Percentiles rank a stretch among this genome's conserved stretches.
Conservation (phyloP, 2,797 vertebrate species). For the Lacerta bilineata region DNA sequence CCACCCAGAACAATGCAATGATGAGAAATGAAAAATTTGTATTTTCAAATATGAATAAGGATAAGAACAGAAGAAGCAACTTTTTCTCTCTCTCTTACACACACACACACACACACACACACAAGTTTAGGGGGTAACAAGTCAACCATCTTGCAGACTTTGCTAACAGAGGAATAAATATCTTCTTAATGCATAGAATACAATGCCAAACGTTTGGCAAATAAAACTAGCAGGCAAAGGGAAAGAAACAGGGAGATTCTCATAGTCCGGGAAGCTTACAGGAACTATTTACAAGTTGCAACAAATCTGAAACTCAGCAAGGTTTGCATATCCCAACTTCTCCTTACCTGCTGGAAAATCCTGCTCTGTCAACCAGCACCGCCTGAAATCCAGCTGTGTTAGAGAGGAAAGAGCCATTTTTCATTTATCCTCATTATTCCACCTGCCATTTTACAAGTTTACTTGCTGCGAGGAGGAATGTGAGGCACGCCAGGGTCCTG, state of each 20-base stretch:
- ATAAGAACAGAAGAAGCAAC: neutral
- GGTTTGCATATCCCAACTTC: constrained; percentile 38
- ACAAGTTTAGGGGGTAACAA: neutral
- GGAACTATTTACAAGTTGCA: constrained; percentile 38
- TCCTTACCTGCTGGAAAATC: constrained; percentile 60
- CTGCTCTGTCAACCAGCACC: constrained; percentile 54
- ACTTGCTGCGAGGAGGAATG: constrained; percentile 57
- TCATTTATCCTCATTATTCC: constrained; percentile 44
- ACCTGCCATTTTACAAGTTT: constrained; percentile 55
- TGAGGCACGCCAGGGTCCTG: constrained; percentile 15
- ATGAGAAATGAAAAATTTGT: neutral
- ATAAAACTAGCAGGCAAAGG: neutral
- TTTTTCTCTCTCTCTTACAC: neutral
- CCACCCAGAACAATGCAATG: neutral
- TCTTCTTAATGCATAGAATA: constrained; percentile 49
- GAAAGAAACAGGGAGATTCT: neutral
- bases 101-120: neutral
- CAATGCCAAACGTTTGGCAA: constrained; percentile 37
- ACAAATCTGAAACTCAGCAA: constrained; percentile 55
- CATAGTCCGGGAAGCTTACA: constrained; percentile 20
- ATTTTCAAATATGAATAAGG: neutral
- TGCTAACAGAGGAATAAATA: neutral
- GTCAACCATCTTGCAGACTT: constrained; percentile 6
- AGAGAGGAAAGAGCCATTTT: constrained; percentile 48
- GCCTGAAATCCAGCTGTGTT: constrained; percentile 40